Evolutionary conservation across 2,888 invertebrate species (phyloP), one percentile per base, ranked within the genome.

Genomic region (Drosophila robusta): DNA sequence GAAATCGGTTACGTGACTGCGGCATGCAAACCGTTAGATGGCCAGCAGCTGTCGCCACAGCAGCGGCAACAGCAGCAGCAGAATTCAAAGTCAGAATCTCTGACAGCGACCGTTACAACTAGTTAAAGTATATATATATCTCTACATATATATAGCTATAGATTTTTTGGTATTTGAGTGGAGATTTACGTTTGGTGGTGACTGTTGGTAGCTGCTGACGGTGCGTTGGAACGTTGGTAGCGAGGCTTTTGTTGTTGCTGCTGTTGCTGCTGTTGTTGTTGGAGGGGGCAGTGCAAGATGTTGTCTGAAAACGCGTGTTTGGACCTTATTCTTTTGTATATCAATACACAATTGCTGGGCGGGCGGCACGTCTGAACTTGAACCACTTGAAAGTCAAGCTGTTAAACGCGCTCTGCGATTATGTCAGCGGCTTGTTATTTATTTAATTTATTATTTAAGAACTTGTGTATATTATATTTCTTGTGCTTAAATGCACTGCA

Each of bases 361-460:
- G 57, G 71, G 70, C 83, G 82, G 82, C 82, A 86, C 84, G 84
- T 86, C 73, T 85, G 84, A 80, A 78, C 77, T 87, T 88, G 85
- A 77, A 75, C 36, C 42, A 58, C 32, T 62, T 78, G 62, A 67
- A 57, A 67, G 42, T 49, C 45, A 70, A 70, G 56, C 51, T 62
- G 50, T 60, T 68, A 26, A 63, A 58, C 52, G 62, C 71, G 69
- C 70, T 71, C 70, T 71, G 70, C 34, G 45, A 77, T 75, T 77
- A 75, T 77, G 76, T 76, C 75, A 75, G 75, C 76, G 67, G 36
- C 58, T 77, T 75, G 77, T 75, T 65, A 55, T 55, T 34, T 38
- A 58, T 49, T 56, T 29, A 38, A 29, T 12, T 47, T 11, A 47
- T 22, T 41, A 41, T 46, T 46, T 29, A 44, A 41, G 22, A 46